These are phyloP conservation scores for Jacana jacana DNA, from an alignment of 2,113 vertebrate genomes.

Conservation along the genomic window DNA sequence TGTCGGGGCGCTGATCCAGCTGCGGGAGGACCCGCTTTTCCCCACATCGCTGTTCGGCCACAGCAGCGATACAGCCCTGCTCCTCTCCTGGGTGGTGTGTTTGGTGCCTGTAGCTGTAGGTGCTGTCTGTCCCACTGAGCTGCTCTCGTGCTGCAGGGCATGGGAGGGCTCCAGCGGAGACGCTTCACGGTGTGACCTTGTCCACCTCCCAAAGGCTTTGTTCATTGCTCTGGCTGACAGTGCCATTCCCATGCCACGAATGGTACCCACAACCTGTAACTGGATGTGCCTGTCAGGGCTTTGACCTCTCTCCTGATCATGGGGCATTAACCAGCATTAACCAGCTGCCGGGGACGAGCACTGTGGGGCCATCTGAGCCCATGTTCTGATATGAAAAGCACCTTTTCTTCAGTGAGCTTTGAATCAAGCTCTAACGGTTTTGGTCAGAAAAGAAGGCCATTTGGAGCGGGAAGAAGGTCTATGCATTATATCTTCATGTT, in stretches of 20 bases:
- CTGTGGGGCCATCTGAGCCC: not conserved
- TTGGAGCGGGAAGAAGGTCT: not conserved
- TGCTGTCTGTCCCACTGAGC: not conserved
- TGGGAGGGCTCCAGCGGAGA: not conserved
- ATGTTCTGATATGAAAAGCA: not conserved
- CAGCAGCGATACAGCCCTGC: not conserved
- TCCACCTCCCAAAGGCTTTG: not conserved
- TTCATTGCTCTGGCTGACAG: accelerated
- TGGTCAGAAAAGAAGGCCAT: not conserved
- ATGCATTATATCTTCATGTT: not conserved
- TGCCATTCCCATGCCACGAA: accelerated
- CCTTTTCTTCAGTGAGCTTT: not conserved
- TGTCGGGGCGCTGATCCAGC: not conserved
- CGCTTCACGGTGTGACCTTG: not conserved
- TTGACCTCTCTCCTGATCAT: not conserved
- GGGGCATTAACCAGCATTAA: not conserved
- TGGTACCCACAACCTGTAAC: no score
- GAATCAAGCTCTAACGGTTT: not conserved
- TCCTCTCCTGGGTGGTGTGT: accelerated
- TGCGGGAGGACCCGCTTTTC: not conserved
- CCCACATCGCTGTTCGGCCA: no score
- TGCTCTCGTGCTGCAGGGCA: accelerated
- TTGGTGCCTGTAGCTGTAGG: not conserved
- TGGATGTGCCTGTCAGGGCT: not conserved
- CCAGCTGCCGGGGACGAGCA: accelerated